Evolutionary conservation across 2,888 invertebrate genomes (phyloP), one percentile per base, ranked within the genome.

Genomic region (Cetonia aurata): DNA sequence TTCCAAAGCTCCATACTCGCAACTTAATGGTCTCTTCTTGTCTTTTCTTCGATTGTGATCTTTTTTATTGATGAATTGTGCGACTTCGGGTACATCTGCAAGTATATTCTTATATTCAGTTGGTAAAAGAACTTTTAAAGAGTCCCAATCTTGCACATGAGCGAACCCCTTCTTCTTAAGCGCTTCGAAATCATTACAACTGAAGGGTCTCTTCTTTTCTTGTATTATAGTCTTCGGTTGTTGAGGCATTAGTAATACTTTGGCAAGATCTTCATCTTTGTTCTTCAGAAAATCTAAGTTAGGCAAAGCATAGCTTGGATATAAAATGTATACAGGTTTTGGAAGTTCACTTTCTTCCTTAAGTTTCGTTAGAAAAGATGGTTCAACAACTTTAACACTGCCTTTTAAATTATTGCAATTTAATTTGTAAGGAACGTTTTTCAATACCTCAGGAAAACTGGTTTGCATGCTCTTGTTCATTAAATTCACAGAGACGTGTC

Each of bases 101-200:
- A 96, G 83, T 74, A 95, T 88, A 80, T 92, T 91, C 74, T 90
- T 89, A 82, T 93, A 95, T 83, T 98, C 96, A 75, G 88, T 86
- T 3, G 98, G 98, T 73, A 98, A 85, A 59, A 98, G 87, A 76
- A 96, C 92, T 78, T 94, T 95, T 65, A 98, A 86, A 0, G 96
- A 96, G 79, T 96, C 95, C 97, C 97, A 98, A 83, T 98, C 98
- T 81, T 92, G 90, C 8, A 98, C 92, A 81, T 96, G 96, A 50
- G 90, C 89, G 74, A 95, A 91, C 67, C 94, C 94, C 83, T 92
- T 91, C 80, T 92, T 92, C 80, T 92, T 91, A 46, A 96, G 84
- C 72, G 91, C 88, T 84, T 96, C 96, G 62, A 95, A 88, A 80
- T 96, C 95, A 78, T 91, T 93, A 80, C 91, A 93, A 53, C 93